Conservation (phyloP, 2,888 invertebrate genomes). For the Vandiemenella viatica region DNA sequence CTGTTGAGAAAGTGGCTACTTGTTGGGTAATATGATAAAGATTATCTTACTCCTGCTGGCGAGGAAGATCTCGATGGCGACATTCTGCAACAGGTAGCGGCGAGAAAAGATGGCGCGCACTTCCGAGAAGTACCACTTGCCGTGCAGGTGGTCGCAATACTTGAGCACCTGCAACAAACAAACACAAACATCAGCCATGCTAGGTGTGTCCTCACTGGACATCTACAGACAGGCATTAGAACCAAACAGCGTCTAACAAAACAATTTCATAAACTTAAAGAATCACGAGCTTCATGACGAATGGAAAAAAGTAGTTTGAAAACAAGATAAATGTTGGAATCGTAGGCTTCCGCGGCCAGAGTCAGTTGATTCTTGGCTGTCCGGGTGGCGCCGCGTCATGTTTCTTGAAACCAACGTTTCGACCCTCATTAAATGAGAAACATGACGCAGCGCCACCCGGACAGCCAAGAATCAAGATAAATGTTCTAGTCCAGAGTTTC, state of each 20-base stretch:
- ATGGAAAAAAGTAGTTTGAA: too few species aligned
- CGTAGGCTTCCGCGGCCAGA: too few species aligned
- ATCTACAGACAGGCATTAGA: background rate
- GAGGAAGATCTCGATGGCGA: conserved; percentile 95
- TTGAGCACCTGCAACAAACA: conserved; percentile 65
- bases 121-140: conserved; percentile 99
- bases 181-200: conserved; percentile 14
- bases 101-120: conserved; percentile 96
- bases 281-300: too few species aligned
- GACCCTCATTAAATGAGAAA: too few species aligned
- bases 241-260: background rate
- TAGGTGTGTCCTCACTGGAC: background rate
- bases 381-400: too few species aligned
- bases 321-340: too few species aligned
- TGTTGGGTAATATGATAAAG: background rate
- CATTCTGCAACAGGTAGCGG: conserved; percentile 89
- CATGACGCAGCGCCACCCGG: too few species aligned
- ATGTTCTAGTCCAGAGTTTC: too few species aligned
- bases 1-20: background rate
- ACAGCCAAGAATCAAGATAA: too few species aligned
- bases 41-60: conserved; percentile 81
- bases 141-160: conserved; percentile 96
- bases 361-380: too few species aligned
- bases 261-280: background rate
- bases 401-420: too few species aligned